phyloP scores from a whole-genome alignment of 2,888 invertebrate species.

The Platerodrilus igneus region DNA sequence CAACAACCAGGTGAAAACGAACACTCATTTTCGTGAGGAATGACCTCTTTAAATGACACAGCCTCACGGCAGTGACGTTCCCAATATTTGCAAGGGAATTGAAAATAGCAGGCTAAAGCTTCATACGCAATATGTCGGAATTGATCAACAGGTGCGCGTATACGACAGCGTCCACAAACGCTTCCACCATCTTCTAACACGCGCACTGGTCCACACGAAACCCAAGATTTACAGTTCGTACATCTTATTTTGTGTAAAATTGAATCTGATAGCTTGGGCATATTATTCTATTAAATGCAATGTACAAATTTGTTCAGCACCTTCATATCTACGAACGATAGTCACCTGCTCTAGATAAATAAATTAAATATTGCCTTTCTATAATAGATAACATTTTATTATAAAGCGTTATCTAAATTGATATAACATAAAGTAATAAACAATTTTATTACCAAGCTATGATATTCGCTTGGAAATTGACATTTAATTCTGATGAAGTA shows the following conservation, averaged over 20 bases:
- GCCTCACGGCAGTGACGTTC: slow-evolving; percentile 36
- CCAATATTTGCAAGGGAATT: slow-evolving; percentile 42
- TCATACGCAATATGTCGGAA: slow-evolving; percentile 40
- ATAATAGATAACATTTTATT: no score
- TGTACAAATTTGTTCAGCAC: neutral
- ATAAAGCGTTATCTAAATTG: no score
- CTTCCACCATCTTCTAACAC: slow-evolving; percentile 37
- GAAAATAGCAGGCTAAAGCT: slow-evolving; percentile 39
- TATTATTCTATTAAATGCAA: slow-evolving; percentile 6
- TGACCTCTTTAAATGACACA: slow-evolving; percentile 38
- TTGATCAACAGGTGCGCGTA: slow-evolving; percentile 10
- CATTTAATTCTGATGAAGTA: no score
- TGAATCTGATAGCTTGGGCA: slow-evolving; percentile 27
- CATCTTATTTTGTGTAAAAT: slow-evolving; percentile 36
- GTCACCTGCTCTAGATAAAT: neutral
- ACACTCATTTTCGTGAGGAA: slow-evolving; percentile 40
- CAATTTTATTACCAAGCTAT: no score
- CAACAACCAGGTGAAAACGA: slow-evolving; percentile 33
- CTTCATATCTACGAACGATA: neutral
- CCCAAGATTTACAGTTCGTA: slow-evolving; percentile 36
- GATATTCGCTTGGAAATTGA: no score
- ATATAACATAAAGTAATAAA: no score
- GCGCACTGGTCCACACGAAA: slow-evolving; percentile 41
- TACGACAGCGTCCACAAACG: slow-evolving; percentile 42
- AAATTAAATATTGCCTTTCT: no score